Evolutionary conservation across 1,140 invertebrate species (phyloP).

Genomic region (Myzus persicae): DNA sequence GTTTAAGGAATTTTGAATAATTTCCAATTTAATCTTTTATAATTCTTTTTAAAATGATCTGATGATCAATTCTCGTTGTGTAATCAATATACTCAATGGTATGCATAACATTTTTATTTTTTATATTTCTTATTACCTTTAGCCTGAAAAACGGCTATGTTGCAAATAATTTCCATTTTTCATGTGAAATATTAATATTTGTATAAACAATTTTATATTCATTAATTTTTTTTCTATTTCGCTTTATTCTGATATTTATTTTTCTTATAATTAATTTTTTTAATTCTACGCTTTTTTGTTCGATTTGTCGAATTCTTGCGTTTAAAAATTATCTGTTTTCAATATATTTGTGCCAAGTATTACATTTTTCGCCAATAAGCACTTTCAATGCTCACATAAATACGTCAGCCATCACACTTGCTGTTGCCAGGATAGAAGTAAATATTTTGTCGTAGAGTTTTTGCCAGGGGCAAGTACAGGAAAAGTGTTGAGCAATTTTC

Average conservation of each 20-base stretch:
- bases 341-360: slow-evolving; percentile 30
- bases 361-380: slow-evolving; percentile 10
- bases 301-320: background rate
- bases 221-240: background rate
- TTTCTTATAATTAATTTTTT: background rate
- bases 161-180: too few relatives aligned
- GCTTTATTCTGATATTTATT: background rate
- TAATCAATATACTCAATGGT: too few relatives aligned
- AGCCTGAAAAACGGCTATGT: too few relatives aligned
- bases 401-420: background rate
- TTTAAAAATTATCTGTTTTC: background rate
- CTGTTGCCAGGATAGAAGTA: slow-evolving; percentile 35
- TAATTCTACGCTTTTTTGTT: background rate
- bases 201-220: background rate
- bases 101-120: too few relatives aligned
- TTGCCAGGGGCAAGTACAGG: background rate
- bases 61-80: too few relatives aligned
- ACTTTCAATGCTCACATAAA: slow-evolving; percentile 18
- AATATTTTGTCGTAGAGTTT: slow-evolving; percentile 1
- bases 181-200: background rate
- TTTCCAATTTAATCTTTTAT: too few relatives aligned
- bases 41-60: too few relatives aligned
- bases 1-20: too few relatives aligned
- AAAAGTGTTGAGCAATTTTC: background rate
- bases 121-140: too few relatives aligned